These are phyloP conservation scores for Aphaenogaster rudis DNA, from an alignment of 1,140 invertebrate genomes.

Conservation along the genomic window DNA sequence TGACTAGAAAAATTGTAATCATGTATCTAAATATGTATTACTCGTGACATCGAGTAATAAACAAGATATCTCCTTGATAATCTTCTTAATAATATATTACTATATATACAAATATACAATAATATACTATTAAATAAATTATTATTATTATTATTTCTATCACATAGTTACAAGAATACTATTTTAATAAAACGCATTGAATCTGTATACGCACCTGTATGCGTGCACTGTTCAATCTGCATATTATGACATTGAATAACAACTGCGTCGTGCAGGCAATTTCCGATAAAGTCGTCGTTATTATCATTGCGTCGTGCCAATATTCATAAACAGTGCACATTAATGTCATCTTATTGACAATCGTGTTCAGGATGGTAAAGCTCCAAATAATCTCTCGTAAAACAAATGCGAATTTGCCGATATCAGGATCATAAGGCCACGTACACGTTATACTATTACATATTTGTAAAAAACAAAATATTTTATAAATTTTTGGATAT, in stretches of 20 bases:
- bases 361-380: not conserved
- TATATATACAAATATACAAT: no score
- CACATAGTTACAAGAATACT: not conserved
- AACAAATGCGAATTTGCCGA: not conserved
- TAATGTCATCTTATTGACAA: not conserved
- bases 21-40: not conserved
- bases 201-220: not conserved
- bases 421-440: not conserved
- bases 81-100: no score
- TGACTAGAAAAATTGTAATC: not conserved
- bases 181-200: not conserved
- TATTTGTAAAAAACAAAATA: slow-evolving; percentile 17
- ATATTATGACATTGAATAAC: not conserved
- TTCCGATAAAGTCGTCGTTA: not conserved
- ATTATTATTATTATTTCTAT: slow-evolving; percentile 3
- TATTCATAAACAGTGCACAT: not conserved
- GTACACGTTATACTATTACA: not conserved
- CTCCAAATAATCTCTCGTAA: not conserved
- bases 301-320: not conserved
- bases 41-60: not conserved
- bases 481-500: not conserved
- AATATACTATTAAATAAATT: not conserved
- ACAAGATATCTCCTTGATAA: not conserved
- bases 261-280: not conserved
- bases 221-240: not conserved